Conservation (phyloP, 2,888 invertebrate genomes). For the Acleris emargana region DNA sequence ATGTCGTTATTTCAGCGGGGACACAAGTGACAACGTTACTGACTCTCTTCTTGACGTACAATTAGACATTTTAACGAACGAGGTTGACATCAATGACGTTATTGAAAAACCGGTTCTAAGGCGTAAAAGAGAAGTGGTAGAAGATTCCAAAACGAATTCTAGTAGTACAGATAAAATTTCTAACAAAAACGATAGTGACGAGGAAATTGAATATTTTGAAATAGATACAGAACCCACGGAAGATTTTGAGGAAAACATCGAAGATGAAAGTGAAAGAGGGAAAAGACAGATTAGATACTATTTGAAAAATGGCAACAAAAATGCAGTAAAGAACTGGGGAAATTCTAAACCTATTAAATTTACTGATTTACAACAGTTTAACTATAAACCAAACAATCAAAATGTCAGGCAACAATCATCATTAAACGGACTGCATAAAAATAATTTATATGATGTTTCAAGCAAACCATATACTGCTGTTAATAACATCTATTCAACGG, state of each 20-base stretch:
- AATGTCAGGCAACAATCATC: conserved; percentile 55
- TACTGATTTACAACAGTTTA: conserved; percentile 59
- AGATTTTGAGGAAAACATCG: conserved; percentile 47
- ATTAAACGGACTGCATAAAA: conserved; percentile 51
- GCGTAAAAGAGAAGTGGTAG: conserved; percentile 62
- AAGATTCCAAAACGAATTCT: conserved; percentile 45
- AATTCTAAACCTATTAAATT: conserved; percentile 60
- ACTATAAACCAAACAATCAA: conserved; percentile 59
- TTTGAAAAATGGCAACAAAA: conserved; percentile 64
- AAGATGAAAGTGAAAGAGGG: conserved; percentile 71
- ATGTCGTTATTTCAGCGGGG: conserved; percentile 74
- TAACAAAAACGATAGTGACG: conserved; percentile 62
- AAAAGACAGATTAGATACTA: conserved; percentile 77
- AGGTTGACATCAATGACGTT: conserved; percentile 57
- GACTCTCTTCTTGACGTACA: conserved; percentile 72
- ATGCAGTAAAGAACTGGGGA: conserved; percentile 62
- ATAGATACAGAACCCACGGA: conserved; percentile 46
- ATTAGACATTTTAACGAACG: conserved; percentile 70
- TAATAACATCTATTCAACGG: conserved; percentile 56
- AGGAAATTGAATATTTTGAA: conserved; percentile 68
- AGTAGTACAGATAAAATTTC: conserved; percentile 50
- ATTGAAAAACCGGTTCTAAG: conserved; percentile 55
- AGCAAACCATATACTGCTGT: conserved; percentile 54
- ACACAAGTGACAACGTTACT: conserved; percentile 66
- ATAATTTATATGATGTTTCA: conserved; percentile 53